Percentiles rank a stretch among this genome's conserved stretches.
Evolutionary conservation across 2,113 vertebrate genomes (phyloP).

Genomic region (Puntigrus tetrazona): DNA sequence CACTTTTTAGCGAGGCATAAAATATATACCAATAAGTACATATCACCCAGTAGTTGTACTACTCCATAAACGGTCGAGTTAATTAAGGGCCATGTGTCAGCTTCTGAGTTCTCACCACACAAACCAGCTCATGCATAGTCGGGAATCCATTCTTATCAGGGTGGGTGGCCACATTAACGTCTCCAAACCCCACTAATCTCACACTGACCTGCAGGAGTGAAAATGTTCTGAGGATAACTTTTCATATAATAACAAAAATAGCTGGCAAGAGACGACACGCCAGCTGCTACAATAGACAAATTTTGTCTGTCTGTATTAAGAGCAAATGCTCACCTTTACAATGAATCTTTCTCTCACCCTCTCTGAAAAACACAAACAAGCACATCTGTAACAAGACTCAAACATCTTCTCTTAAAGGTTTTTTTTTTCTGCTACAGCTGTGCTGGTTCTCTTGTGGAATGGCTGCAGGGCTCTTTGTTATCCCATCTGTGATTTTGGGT

Average conservation of each 20-base stretch:
- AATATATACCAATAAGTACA: too few species aligned
- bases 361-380: slow-evolving; percentile 24
- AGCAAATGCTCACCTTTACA: slow-evolving; percentile 15
- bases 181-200: slow-evolving; percentile 47
- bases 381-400: slow-evolving; percentile 42
- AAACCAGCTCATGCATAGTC: neutral
- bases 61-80: neutral
- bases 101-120: slow-evolving; percentile 1
- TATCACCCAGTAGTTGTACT: neutral
- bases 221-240: slow-evolving; percentile 39
- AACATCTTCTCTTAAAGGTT: slow-evolving; percentile 4
- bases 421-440: slow-evolving; percentile 68
- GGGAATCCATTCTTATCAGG: slow-evolving; percentile 14
- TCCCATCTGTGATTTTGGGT: slow-evolving; percentile 27
- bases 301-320: neutral
- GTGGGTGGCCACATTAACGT: slow-evolving; percentile 52
- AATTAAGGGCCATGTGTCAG: slow-evolving; percentile 26
- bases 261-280: slow-evolving; percentile 40
- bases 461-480: slow-evolving; percentile 16
- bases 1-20: too few species aligned
- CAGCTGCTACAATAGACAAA: slow-evolving; percentile 9
- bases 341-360: neutral
- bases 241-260: slow-evolving; percentile 34
- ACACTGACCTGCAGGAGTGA: slow-evolving; percentile 38
- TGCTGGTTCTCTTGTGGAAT: slow-evolving; percentile 49